These are phyloP conservation scores for Sciurus vulgaris DNA, from an alignment of 2,797 vertebrate species.

Conservation along the genomic window DNA sequence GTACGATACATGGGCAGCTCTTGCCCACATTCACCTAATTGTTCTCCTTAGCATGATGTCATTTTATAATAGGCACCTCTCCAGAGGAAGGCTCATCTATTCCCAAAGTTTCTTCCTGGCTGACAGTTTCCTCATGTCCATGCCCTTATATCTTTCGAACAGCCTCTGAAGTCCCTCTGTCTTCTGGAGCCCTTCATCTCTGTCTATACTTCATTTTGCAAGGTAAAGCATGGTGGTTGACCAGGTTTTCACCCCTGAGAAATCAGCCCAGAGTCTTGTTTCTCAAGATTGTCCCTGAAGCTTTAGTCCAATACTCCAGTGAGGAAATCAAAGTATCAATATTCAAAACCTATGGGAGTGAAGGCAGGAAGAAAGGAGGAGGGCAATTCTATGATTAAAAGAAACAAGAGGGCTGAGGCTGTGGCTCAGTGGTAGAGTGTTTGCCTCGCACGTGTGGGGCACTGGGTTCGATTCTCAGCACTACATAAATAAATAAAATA, in stretches of 20 bases:
- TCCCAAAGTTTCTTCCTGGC: neutral
- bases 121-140: neutral
- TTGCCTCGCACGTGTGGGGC: too few relatives aligned
- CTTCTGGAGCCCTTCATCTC: neutral
- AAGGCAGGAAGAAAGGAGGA: neutral
- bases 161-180: neutral
- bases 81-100: neutral
- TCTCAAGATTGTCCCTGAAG: neutral
- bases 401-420: neutral
- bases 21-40: neutral
- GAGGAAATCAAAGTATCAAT: slow-evolving; percentile 29
- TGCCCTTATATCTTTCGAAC: neutral
- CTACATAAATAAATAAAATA: too few relatives aligned
- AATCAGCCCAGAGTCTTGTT: neutral
- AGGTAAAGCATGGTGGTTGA: neutral
- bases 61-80: neutral
- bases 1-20: neutral
- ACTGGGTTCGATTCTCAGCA: too few relatives aligned
- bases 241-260: neutral
- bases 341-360: neutral
- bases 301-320: neutral
- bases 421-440: too few relatives aligned
- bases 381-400: neutral
- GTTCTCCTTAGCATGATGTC: neutral
- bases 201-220: neutral